Conservation (phyloP, 2,113 vertebrate genomes). For the Sinocyclocheilus anshuiensis region DNA sequence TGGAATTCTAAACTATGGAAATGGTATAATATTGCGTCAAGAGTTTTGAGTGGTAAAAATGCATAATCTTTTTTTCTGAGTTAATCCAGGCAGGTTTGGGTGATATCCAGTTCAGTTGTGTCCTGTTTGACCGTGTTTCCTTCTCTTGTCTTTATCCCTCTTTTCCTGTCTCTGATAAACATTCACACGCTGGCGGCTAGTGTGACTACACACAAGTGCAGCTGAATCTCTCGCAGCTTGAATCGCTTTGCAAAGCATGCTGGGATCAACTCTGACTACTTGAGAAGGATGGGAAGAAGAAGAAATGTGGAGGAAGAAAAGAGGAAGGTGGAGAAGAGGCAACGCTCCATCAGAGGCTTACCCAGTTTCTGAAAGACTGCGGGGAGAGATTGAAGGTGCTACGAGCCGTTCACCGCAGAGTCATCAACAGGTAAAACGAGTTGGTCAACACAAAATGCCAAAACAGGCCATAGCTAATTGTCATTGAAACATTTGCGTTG, state of each 20-base stretch:
- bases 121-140: background rate
- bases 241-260: conserved; percentile 72
- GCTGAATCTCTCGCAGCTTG: conserved; percentile 68
- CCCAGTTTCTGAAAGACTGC: conserved; percentile 72
- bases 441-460: background rate
- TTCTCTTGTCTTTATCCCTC: background rate
- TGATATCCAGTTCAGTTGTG: background rate
- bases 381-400: conserved; percentile 75
- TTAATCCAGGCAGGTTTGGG: background rate
- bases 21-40: too few relatives aligned
- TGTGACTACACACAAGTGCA: conserved; percentile 73
- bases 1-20: too few relatives aligned
- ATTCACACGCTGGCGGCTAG: conserved; percentile 65
- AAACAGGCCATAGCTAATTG: background rate
- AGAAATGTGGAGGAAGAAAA: conserved; percentile 54
- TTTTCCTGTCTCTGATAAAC: background rate
- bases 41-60: background rate
- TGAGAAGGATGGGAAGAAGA: conserved; percentile 64
- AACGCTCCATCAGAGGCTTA: conserved; percentile 62
- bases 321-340: conserved; percentile 46
- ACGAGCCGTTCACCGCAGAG: conserved; percentile 74
- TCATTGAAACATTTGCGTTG: background rate
- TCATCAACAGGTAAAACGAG: conserved; percentile 66
- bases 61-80: background rate
- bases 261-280: conserved; percentile 74